phyloP scores from a whole-genome alignment of 2,888 invertebrate species.

The Campoletis raptor region DNA sequence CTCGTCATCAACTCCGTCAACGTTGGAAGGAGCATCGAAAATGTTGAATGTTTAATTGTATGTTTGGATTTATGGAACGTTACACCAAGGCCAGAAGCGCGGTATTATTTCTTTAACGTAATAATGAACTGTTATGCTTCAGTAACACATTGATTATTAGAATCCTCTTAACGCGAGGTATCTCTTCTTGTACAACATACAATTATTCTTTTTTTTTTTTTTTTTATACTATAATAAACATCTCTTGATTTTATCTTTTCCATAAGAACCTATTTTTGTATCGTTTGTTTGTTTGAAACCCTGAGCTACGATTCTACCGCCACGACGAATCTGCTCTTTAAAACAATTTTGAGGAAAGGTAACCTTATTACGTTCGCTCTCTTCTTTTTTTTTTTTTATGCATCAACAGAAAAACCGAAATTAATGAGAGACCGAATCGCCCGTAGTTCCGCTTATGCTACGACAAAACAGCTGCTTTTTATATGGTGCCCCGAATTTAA shows the following conservation, averaged over 20 bases:
- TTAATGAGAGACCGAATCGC: conserved; percentile 36
- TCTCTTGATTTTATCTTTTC: conserved; percentile 64
- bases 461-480: neutral
- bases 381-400: neutral
- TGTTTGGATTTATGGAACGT: conserved; percentile 12
- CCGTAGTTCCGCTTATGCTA: neutral
- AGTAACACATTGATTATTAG: conserved; percentile 67
- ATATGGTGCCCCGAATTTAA: neutral
- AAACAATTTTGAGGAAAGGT: conserved; percentile 53
- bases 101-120: conserved; percentile 59
- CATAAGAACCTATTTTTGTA: conserved; percentile 74
- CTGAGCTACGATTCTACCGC: conserved; percentile 81
- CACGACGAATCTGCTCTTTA: conserved; percentile 77
- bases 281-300: conserved; percentile 78
- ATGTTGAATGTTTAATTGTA: neutral
- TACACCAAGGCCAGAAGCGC: conserved; percentile 52
- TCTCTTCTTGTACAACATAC: conserved; percentile 63
- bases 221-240: conserved; percentile 61
- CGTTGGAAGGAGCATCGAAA: neutral
- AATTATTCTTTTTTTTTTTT: conserved; percentile 50
- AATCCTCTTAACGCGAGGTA: conserved; percentile 59
- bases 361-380: conserved; percentile 20
- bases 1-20: neutral
- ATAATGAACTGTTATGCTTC: conserved; percentile 67
- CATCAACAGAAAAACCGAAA: neutral